Evolutionary conservation across 2,888 invertebrate species (phyloP), one percentile per base, ranked within the genome.

Genomic region (Sisyra nigra): DNA sequence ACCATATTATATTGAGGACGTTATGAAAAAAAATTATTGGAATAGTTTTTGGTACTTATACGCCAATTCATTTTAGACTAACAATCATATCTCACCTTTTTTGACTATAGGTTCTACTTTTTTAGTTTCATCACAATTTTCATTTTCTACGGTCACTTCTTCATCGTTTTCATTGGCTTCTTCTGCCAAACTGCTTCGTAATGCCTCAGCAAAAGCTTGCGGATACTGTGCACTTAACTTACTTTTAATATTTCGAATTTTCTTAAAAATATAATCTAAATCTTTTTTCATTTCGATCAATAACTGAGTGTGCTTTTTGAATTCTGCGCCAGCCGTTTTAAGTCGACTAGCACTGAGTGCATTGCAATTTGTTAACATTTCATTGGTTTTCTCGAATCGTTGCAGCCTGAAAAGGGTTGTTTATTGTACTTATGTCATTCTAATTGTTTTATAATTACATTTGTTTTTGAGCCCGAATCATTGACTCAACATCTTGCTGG

Each of bases 381-480:
- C 97, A 57, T 97, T 98, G 0, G 97, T 97, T 62, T 97, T 97
- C 58, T 97, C 97, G 66, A 96, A 98, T 44, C 96, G 72, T 55
- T 89, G 87, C 18, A 97, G 61, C 88, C 92, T 92, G 57, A 2
- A 69, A 24, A 24, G 24, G 24, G 24, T 24, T 24, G 3, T 24
- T 7, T 7, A 5, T 24, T 24, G 24, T 24, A n/a, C 19, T 14
- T 15, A 24, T 44, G 6, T 8, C 35, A 8, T 11, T 8, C 39
- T 36, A 29, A 43, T 14, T 46, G 43, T 45, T 18, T 42, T 31
- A 40, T 48, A 56, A 70, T 72, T 71, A 87, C 92, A 92, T 92
- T 65, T 87, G 87, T 60, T 91, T 91, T 59, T 92, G 92, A 3
- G 89, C 87, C 48, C 86, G 64, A 50, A 92, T 88, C 68, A 92